These are phyloP conservation scores for Leptodactylus fallax DNA, from an alignment of 2,797 vertebrate species.

Conservation along the genomic window DNA sequence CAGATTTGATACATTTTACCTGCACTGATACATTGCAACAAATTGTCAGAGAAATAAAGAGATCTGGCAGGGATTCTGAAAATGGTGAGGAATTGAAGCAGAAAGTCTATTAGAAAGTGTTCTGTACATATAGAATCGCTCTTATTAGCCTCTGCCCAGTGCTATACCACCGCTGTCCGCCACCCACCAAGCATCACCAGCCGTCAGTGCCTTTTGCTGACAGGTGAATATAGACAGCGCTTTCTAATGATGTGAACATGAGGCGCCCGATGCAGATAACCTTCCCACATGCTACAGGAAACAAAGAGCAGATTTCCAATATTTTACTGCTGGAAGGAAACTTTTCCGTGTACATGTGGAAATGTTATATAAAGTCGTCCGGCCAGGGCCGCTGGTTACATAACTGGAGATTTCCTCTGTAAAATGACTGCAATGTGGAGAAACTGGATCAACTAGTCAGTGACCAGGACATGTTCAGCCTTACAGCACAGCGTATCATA, in stretches of 20 bases:
- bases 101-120: neutral
- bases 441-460: neutral
- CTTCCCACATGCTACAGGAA: neutral
- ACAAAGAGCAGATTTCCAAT: neutral
- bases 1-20: too few relatives aligned
- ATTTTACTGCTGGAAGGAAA: constrained; percentile 3
- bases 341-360: constrained; percentile 1
- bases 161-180: neutral
- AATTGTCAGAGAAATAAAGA: too few relatives aligned
- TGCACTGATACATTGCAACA: too few relatives aligned
- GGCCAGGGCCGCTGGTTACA: neutral
- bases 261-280: neutral
- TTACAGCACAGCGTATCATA: too few relatives aligned
- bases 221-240: neutral
- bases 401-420: neutral
- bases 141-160: neutral
- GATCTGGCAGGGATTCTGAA: too few relatives aligned
- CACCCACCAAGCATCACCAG: neutral
- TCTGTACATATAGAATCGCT: neutral
- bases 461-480: neutral
- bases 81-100: too few relatives aligned
- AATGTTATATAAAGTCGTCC: constrained; percentile 1
- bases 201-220: neutral
- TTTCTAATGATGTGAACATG: neutral
- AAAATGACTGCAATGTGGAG: neutral